phyloP scores from a whole-genome alignment of 2,113 vertebrate genomes.

The Zapornia atra region DNA sequence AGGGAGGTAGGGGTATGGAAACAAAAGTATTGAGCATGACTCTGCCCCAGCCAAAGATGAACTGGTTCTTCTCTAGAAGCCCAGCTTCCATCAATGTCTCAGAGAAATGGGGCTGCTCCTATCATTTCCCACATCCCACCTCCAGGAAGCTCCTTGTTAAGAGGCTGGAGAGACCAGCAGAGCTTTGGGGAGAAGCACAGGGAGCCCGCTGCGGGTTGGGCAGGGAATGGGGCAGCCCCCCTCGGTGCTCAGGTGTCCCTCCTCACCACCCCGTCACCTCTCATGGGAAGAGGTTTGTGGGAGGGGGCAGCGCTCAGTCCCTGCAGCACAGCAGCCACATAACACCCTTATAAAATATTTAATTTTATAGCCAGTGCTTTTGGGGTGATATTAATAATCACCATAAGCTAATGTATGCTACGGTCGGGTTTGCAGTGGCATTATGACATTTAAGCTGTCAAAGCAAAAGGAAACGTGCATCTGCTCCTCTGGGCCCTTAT shows the following conservation, averaged over 20 bases:
- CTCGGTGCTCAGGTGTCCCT: neutral
- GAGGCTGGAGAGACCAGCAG: neutral
- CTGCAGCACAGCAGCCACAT: neutral
- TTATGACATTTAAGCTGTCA: neutral
- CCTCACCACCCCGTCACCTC: neutral
- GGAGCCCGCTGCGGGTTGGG: neutral
- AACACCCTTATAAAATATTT: neutral
- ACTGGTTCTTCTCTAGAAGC: neutral
- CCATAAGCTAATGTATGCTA: neutral
- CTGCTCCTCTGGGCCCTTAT: neutral
- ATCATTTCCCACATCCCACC: neutral
- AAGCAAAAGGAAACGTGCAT: neutral
- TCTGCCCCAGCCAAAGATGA: neutral
- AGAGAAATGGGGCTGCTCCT: neutral
- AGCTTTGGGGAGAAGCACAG: neutral
- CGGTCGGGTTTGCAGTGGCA: neutral
- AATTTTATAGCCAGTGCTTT: neutral
- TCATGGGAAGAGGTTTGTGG: neutral
- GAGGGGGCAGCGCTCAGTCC: neutral
- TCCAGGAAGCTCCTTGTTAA: neutral
- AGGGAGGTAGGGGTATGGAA: rapidly evolving
- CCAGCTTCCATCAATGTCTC: neutral
- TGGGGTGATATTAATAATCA: neutral
- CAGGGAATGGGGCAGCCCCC: neutral
- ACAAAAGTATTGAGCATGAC: neutral